phyloP scores from a whole-genome alignment of 1,140 invertebrate genomes.

The Micrasema minimum region DNA sequence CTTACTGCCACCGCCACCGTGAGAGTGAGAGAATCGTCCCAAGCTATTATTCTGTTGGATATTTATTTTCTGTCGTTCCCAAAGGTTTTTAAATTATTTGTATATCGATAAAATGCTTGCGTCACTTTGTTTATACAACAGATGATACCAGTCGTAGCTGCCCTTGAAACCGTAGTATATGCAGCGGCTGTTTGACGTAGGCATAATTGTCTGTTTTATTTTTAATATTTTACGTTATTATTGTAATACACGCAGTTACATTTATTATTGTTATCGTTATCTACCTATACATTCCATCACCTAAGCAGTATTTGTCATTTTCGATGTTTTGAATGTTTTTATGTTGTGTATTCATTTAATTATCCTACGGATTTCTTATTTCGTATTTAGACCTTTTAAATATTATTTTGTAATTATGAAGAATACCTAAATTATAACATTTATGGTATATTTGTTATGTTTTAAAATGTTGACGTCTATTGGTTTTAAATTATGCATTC shows the following conservation, averaged over 20 bases:
- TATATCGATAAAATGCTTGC: slow-evolving; percentile 1
- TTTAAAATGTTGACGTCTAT: no score
- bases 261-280: not conserved
- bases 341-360: no score
- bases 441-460: no score
- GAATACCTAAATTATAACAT: no score
- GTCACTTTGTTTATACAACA: slow-evolving; percentile 6
- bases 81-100: slow-evolving; percentile 1
- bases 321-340: no score
- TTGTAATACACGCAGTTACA: no score
- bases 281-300: not conserved
- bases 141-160: slow-evolving; percentile 2
- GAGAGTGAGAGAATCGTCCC: not conserved
- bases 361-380: no score
- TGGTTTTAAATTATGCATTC: no score
- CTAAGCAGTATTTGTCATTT: not conserved
- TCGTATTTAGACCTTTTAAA: no score
- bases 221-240: no score
- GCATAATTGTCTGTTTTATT: not conserved
- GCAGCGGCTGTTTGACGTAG: not conserved
- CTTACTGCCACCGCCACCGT: not conserved
- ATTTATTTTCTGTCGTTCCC: not conserved
- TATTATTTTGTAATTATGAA: no score
- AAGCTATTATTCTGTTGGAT: no score
- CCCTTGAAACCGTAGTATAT: not conserved